Conservation (phyloP, 2,797 vertebrate genomes). For the Amphiprion clarkii region DNA sequence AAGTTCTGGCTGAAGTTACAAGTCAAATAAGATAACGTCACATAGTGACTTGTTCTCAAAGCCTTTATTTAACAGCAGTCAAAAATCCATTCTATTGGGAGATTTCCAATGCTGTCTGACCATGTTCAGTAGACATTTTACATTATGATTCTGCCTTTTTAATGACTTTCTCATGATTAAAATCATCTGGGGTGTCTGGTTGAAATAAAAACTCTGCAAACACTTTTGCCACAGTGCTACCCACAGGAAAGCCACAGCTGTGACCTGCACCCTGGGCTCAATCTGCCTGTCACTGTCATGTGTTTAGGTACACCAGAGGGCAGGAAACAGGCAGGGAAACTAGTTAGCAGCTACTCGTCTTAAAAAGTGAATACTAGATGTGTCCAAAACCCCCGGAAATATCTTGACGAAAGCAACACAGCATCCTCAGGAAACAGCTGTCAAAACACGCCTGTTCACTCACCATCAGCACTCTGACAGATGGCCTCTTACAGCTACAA, state of each 20-base stretch:
- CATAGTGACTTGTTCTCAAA: no score
- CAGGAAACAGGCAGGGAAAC: constrained; percentile 38
- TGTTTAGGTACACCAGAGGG: constrained; percentile 4
- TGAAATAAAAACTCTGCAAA: neutral
- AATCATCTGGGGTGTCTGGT: neutral
- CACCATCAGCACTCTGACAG: constrained; percentile 41
- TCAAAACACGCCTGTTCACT: constrained; percentile 38
- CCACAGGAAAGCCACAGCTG: constrained; percentile 2
- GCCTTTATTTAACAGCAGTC: no score
- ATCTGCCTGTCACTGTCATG: constrained; percentile 8
- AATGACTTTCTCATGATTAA: no score
- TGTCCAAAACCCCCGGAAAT: constrained; percentile 20
- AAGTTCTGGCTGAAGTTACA: no score
- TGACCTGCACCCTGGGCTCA: neutral
- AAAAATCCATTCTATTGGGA: no score
- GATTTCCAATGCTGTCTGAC: no score
- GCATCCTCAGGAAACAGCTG: constrained; percentile 59
- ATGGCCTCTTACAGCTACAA: constrained; percentile 23
- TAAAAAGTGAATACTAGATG: neutral
- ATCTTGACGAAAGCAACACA: constrained; percentile 23
- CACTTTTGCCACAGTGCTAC: neutral
- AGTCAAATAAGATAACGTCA: no score
- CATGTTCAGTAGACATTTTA: no score
- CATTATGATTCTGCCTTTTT: no score
- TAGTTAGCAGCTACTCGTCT: constrained; percentile 20